These are phyloP conservation scores for Panzeria rudis DNA, from an alignment of 2,888 invertebrate species.

Conservation along the genomic window DNA sequence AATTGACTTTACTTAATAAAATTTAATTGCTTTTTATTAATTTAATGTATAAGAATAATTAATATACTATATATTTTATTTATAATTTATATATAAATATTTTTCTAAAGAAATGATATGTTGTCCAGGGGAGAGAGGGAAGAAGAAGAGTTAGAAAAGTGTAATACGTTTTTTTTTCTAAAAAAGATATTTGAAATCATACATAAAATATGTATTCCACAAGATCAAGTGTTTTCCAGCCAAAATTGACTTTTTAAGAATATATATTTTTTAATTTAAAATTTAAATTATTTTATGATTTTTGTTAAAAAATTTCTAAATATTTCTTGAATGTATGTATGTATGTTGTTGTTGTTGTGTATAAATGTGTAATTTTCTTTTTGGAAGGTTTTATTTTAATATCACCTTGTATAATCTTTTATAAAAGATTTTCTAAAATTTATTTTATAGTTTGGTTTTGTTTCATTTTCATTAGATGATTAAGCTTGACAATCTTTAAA, in stretches of 20 bases:
- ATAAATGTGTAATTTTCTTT: conserved; percentile 47
- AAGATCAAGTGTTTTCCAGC: conserved; percentile 18
- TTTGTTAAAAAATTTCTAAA: conserved; percentile 28
- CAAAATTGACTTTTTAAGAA: conserved; percentile 55
- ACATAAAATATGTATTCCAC: neutral
- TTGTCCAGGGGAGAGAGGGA: conserved; percentile 50
- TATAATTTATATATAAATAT: conserved; percentile 70
- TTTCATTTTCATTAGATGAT: conserved; percentile 54
- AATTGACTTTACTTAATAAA: conserved; percentile 23
- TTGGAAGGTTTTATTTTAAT: conserved; percentile 70
- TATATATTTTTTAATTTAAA: conserved; percentile 25
- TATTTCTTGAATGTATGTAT: conserved; percentile 29
- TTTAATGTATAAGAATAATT: conserved; percentile 65
- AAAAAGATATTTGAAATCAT: conserved; percentile 15
- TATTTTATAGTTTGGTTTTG: conserved; percentile 50
- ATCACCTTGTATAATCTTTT: conserved; percentile 68
- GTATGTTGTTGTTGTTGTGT: conserved; percentile 29
- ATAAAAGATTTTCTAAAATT: conserved; percentile 57
- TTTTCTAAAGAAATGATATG: conserved; percentile 73
- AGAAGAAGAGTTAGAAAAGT: conserved; percentile 24
- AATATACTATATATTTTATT: conserved; percentile 20
- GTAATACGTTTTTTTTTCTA: conserved; percentile 9
- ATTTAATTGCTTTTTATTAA: conserved; percentile 46
- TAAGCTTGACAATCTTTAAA: conserved; percentile 63
- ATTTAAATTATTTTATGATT: conserved; percentile 34